phyloP scores from a whole-genome alignment of 53 echinoderm and acorn worm species.

The Antedon mediterranea region DNA sequence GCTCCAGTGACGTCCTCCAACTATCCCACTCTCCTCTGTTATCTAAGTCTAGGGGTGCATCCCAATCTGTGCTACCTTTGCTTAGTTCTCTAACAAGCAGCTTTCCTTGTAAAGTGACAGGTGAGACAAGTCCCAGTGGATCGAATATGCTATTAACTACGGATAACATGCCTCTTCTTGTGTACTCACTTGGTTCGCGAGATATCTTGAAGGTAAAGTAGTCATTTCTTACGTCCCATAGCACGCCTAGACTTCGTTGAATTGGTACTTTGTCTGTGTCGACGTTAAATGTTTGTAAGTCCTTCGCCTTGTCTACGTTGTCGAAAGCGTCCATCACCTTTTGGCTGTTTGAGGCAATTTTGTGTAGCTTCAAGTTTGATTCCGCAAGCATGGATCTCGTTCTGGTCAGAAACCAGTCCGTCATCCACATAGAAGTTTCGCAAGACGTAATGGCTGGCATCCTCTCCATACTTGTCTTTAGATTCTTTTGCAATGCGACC shows the following conservation, averaged over 20 bases:
- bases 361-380: constrained; percentile 24
- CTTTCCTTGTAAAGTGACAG: too few relatives aligned
- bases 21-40: too few relatives aligned
- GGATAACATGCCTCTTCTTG: not conserved
- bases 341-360: constrained; percentile 27
- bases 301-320: constrained; percentile 13
- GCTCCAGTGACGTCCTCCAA: too few relatives aligned
- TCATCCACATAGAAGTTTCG: constrained; percentile 37
- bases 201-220: not conserved
- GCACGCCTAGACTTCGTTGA: not conserved
- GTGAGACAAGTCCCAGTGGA: too few relatives aligned
- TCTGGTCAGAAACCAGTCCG: constrained; percentile 16
- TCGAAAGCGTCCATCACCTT: constrained; percentile 14
- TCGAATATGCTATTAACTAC: too few relatives aligned
- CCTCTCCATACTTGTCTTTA: too few relatives aligned
- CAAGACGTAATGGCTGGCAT: constrained; percentile 1
- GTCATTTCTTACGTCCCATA: not conserved
- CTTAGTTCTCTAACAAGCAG: too few relatives aligned
- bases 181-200: too few relatives aligned
- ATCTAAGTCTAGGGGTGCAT: too few relatives aligned
- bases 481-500: too few relatives aligned
- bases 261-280: too few relatives aligned
- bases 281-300: not conserved
- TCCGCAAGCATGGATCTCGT: constrained; percentile 18
- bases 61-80: too few relatives aligned